Evolutionary conservation across 2,113 vertebrate species (phyloP), one percentile per base, ranked within the genome.

Genomic region (Balaeniceps rex): DNA sequence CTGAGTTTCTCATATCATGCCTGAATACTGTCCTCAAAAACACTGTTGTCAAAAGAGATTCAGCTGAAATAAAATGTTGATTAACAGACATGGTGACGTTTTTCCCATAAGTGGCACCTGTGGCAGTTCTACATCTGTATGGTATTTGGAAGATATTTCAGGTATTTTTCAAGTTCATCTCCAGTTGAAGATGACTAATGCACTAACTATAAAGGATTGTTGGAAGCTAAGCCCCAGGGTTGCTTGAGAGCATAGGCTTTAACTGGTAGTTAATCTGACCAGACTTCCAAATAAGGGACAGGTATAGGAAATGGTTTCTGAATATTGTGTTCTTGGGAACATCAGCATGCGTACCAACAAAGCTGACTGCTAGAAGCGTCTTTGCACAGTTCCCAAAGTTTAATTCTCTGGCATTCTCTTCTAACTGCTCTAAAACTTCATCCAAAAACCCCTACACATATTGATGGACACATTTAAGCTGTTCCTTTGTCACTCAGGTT

Each of bases 101-200:
- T 83, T 96, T 71, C 61, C 72, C 44, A 28, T 87, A 93, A 91
- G 74, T 87, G 40, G 40, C 42, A 95, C 90, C 64, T 63, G 64
- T 93, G 66, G 78, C 70, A 57, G 66, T 95, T 96, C 65, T 88
- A 34, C 63, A 63, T 92, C 66, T 83, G 60, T 51, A 15, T 96
- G 60, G 55, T 83, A 77, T 92, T 85, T 83, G 66, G 75, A 61
- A 91, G 44, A 83, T 92, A 94, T 93, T 91, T 94, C 0, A 4
- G 36, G 68, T 86, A 66, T 85, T 95, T 97, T 96, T 93, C 80
- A 93, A 89, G 44, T 83, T 90, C 55, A 55, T 86, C 77, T 83
- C 58, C 82, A 64, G 54, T 3, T 84, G 91, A 90, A 85, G 66
- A 92, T 95, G 83, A 93, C 60, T 96, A 80, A 91, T 93, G 64